Percentiles rank a stretch among this genome's conserved stretches.
Evolutionary conservation across 2,888 invertebrate species (phyloP).

Genomic region (Embidobia sp.): DNA sequence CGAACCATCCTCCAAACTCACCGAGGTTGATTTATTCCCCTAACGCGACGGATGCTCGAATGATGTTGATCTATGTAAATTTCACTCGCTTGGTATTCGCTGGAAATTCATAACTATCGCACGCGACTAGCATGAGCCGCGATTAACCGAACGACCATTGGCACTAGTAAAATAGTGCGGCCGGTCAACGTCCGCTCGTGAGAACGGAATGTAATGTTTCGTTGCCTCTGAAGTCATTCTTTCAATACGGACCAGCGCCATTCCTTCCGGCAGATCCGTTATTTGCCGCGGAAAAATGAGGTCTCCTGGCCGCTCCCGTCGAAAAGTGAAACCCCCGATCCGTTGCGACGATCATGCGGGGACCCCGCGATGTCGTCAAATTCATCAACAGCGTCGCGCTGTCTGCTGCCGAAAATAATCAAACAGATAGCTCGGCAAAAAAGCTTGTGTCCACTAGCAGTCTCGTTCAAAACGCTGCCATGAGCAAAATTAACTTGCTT

Average conservation of each 20-base stretch:
- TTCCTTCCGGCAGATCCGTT: slow-evolving; percentile 64
- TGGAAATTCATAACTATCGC: slow-evolving; percentile 65
- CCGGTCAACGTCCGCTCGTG: slow-evolving; percentile 72
- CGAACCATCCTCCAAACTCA: too few species aligned
- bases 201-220: slow-evolving; percentile 72
- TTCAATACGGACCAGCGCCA: slow-evolving; percentile 58
- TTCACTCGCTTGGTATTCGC: slow-evolving; percentile 52
- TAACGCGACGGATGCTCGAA: too few species aligned
- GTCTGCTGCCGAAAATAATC: slow-evolving; percentile 69
- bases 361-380: slow-evolving; percentile 22
- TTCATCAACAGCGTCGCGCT: slow-evolving; percentile 70
- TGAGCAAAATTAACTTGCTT: too few species aligned
- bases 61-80: slow-evolving; percentile 60
- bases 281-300: slow-evolving; percentile 58
- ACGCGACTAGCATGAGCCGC: slow-evolving; percentile 64
- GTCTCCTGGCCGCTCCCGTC: slow-evolving; percentile 39
- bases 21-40: too few species aligned
- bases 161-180: slow-evolving; percentile 66
- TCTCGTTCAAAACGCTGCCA: background rate
- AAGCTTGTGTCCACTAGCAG: slow-evolving; percentile 65
- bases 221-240: slow-evolving; percentile 66
- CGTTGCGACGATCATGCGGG: slow-evolving; percentile 2
- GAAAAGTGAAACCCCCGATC: slow-evolving; percentile 53
- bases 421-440: slow-evolving; percentile 66
- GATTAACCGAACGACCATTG: slow-evolving; percentile 65